Evolutionary conservation across 2,888 invertebrate species (phyloP), one percentile per base, ranked within the genome.

Genomic region (Galeopsomyia nigrocyanea): DNA sequence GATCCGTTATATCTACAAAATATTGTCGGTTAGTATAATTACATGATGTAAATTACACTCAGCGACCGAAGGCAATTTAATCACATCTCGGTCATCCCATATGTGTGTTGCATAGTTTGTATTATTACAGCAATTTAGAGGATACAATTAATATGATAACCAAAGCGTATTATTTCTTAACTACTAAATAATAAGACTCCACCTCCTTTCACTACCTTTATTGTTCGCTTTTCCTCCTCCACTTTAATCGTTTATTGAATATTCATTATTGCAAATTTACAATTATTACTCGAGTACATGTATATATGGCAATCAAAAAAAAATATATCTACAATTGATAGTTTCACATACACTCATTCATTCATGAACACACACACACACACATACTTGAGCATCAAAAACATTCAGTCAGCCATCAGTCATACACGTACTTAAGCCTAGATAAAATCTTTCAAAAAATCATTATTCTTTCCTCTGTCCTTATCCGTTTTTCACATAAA

Each of bases 1-100:
- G 68, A 74, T 70, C n/a, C 56, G 68, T 21, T 57, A 68, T 68
- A 74, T 68, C 67, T 71, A 71, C 64, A 74, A 74, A 63, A 74
- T 63, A 58, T 22, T 65, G 21, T 70, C 70, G 62, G 67, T 70
- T 74, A 68, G 70, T 67, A 69, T 73, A 69, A 74, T 70, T 71
- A 74, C 67, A 71, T 39, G 39, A 39, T 10, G 50, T 61, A 68
- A 68, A 71, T 74, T 74, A 74, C 71, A 71, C 68, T 71, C 71
- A 56, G 31, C 55, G 47, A 53, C 68, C 70, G 67, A 74, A 67
- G 51, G 74, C 51, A 64, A 74, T 74, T 70, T 55, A 67, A 74
- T 71, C 67, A 67, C 70, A 53, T 46, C 19, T 63, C 58, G 67
- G 64, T 21, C 39, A 16, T 57, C 22, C 53, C 66, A 70, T 21